Evolutionary conservation across 1,140 invertebrate species (phyloP).

Genomic region (Melanaphis sacchari): DNA sequence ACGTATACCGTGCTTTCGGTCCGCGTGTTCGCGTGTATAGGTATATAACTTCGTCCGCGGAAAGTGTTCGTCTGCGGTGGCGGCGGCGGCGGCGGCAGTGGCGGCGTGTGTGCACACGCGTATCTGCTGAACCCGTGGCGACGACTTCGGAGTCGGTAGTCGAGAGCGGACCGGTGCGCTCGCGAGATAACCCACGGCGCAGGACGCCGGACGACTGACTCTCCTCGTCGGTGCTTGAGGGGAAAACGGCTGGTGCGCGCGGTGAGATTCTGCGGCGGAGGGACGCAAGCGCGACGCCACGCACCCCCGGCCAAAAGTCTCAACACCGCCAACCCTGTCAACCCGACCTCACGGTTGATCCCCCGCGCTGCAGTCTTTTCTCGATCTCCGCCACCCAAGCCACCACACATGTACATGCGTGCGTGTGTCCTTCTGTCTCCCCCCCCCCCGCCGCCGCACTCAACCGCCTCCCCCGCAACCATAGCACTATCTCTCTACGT

Average conservation of each 20-base stretch:
- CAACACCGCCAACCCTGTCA: background rate
- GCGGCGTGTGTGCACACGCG: background rate
- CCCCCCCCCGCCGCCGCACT: too few relatives aligned
- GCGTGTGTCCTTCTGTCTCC: background rate
- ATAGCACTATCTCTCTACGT: too few relatives aligned
- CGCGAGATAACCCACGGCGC: conserved; percentile 21
- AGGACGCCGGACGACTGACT: conserved; percentile 35
- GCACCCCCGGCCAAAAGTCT: conserved; percentile 25
- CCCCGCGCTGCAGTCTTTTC: background rate
- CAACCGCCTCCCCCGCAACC: too few relatives aligned
- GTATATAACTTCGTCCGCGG: background rate
- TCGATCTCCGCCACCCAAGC: background rate
- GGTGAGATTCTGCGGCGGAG: conserved; percentile 5
- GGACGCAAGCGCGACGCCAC: conserved; percentile 30
- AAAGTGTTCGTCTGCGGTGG: too few relatives aligned
- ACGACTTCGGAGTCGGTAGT: background rate
- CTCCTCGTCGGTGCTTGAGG: background rate
- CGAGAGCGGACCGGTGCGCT: background rate
- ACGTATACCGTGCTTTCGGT: background rate
- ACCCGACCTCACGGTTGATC: background rate
- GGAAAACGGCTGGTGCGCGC: background rate
- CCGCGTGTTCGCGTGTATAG: too few relatives aligned
- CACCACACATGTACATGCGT: background rate
- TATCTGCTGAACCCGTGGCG: background rate
- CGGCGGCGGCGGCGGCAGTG: background rate